A percentile compares a stretch with the other conserved stretches of the same genome.
phyloP scores from a whole-genome alignment of 1,140 invertebrate species.

The Gerris buenoi region DNA sequence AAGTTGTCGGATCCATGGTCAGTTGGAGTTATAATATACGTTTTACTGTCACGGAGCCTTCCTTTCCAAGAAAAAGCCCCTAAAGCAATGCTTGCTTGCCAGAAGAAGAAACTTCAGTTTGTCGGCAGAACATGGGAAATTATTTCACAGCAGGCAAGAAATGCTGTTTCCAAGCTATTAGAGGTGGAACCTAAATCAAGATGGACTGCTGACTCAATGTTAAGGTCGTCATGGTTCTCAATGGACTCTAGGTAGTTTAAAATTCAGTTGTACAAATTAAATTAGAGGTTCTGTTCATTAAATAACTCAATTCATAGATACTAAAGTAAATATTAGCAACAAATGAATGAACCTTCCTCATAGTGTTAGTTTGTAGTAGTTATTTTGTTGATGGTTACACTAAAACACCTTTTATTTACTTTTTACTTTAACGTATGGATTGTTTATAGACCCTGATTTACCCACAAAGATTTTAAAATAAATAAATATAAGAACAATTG shows the following conservation, averaged over 20 bases:
- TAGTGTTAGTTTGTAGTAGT: too few species aligned
- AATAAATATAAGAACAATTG: too few species aligned
- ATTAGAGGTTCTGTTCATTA: too few species aligned
- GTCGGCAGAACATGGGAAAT: not conserved
- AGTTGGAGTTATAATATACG: constrained; percentile 29
- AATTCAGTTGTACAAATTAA: too few species aligned
- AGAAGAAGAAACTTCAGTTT: not conserved
- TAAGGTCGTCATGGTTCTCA: not conserved
- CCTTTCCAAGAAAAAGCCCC: not conserved
- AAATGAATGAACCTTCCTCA: too few species aligned
- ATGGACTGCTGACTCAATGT: not conserved
- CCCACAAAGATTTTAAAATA: too few species aligned
- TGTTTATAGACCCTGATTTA: too few species aligned
- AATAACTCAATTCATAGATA: too few species aligned
- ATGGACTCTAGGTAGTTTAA: not conserved
- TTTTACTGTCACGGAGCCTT: not conserved
- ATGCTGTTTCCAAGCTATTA: not conserved
- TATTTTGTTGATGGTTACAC: too few species aligned
- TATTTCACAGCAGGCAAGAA: not conserved
- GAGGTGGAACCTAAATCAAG: not conserved
- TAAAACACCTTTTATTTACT: too few species aligned
- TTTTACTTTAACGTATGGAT: too few species aligned
- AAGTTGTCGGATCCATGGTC: constrained; percentile 52
- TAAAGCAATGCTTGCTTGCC: not conserved
- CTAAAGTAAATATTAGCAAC: too few species aligned